Evolutionary conservation across 2,888 invertebrate genomes (phyloP), one percentile per base, ranked within the genome.

Genomic region (Phlogophora meticulosa): DNA sequence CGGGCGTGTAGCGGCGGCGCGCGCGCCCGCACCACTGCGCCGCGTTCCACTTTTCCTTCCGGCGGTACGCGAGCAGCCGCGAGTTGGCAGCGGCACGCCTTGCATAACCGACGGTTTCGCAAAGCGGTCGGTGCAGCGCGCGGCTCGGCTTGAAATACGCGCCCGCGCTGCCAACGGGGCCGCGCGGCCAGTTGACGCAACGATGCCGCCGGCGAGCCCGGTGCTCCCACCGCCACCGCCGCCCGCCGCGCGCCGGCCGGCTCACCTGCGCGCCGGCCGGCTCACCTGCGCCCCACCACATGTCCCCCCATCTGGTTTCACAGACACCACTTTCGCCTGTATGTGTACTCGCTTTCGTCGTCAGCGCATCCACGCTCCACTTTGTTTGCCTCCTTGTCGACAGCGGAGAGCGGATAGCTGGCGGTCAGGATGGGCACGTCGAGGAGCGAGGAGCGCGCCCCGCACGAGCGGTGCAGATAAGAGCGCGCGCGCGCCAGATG

Each of bases 41-140:
- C 90, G 91, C 93, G 95, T 94, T 95, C 95, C 94, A 95, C 95
- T 95, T 95, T 94, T 95, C 94, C 95, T 94, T 95, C 94, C 95
- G 94, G 93, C 94, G 94, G 93, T 86, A 90, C 88, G 87, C 90
- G 91, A 88, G 88, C 88, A 87, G 90, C 85, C 87, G 91, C 94
- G 94, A 93, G 93, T 94, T 95, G 95, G 95, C 95, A 95, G 92
- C 93, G 93, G 91, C 92, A 87, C 91, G 92, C 93, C 95, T 95
- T 95, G 95, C 95, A 95, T 95, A 94, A 95, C 94, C 91, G 89
- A 87, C 90, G 91, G 93, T 95, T 95, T 95, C 95, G 95, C 95
- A 95, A 95, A 95, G 92, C 92, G 91, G 87, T 89, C 91, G 92
- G 88, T 93, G 95, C 94, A 94, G 93, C 92, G 90, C 88, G 89